These are phyloP conservation scores for Eupithecia tripunctaria DNA, from an alignment of 2,888 invertebrate genomes.

Conservation along the genomic window DNA sequence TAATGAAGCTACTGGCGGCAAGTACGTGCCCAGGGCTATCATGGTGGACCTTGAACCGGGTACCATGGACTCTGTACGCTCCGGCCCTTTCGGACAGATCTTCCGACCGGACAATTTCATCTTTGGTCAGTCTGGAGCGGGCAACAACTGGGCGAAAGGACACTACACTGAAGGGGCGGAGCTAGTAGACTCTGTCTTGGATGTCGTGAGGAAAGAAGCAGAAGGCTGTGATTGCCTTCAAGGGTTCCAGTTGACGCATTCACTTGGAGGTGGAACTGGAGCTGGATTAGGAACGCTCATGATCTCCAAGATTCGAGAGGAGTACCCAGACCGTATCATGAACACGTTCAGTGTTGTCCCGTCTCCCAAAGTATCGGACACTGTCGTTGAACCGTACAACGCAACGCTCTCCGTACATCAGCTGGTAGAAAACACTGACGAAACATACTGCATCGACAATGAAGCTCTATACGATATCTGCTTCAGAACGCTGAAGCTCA, in stretches of 20 bases:
- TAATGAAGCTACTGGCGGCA: constrained; percentile 88
- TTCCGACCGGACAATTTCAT: constrained; percentile 11
- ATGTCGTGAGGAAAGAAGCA: constrained; percentile 85
- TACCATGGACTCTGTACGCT: constrained; percentile 88
- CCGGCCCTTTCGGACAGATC: constrained; percentile 1
- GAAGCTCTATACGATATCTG: constrained; percentile 89
- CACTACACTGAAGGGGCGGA: constrained; percentile 90
- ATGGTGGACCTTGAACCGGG: constrained; percentile 91
- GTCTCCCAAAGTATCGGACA: constrained; percentile 91
- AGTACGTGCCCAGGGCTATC: constrained; percentile 90
- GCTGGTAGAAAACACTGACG: constrained; percentile 91
- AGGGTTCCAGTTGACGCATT: constrained; percentile 88
- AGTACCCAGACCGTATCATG: constrained; percentile 91
- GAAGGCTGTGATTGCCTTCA: constrained; percentile 56
- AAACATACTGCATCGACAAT: constrained; percentile 91
- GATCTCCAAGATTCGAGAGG: constrained; percentile 89
- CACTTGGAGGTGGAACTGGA: constrained; percentile 90
- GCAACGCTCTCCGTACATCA: constrained; percentile 90
- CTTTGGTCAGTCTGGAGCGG: constrained; percentile 11
- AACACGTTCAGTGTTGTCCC: constrained; percentile 90
- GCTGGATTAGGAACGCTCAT: constrained; percentile 90
- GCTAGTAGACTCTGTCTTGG: constrained; percentile 85
- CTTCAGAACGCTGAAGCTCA: constrained; percentile 14
- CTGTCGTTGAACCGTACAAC: constrained; percentile 91
- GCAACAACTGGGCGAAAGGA: constrained; percentile 62